phyloP scores from a whole-genome alignment of 1,140 invertebrate species.

The Psix sp. region DNA sequence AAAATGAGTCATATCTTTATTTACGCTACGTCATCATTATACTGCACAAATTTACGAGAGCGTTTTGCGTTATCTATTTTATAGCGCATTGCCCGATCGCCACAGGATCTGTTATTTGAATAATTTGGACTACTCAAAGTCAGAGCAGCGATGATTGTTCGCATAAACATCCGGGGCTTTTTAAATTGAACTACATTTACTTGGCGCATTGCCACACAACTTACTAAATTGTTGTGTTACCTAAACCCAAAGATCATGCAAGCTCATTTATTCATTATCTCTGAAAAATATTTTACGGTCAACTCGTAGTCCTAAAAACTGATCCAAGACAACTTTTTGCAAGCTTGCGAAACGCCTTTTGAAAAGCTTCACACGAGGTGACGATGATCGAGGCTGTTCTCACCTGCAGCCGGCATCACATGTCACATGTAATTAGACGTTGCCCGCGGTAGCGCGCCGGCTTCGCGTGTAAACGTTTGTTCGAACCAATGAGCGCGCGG shows the following conservation, averaged over 20 bases:
- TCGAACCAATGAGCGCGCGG: constrained; percentile 2
- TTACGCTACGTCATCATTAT: constrained; percentile 50
- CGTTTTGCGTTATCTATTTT: constrained; percentile 39
- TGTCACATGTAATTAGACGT: constrained; percentile 36
- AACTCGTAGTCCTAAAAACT: no score
- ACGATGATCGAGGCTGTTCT: no score
- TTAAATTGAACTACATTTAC: constrained; percentile 27
- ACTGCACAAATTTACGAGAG: constrained; percentile 42
- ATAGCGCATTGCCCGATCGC: constrained; percentile 22
- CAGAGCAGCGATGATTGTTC: background rate
- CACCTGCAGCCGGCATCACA: constrained; percentile 25
- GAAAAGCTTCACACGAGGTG: constrained; percentile 12
- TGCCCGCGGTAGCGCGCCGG: constrained; percentile 3
- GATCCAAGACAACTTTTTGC: no score
- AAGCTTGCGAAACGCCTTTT: background rate
- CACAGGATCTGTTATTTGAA: constrained; percentile 16
- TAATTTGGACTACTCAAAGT: background rate
- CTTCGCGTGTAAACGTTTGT: constrained; percentile 10
- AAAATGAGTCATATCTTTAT: constrained; percentile 58
- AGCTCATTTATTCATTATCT: constrained; percentile 33
- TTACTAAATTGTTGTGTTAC: constrained; percentile 13
- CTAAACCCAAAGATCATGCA: constrained; percentile 37
- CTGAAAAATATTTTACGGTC: background rate
- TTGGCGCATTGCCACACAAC: constrained; percentile 23
- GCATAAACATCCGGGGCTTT: constrained; percentile 4